Conservation (phyloP, 1,140 invertebrate species). For the Drosophila asahinai region DNA sequence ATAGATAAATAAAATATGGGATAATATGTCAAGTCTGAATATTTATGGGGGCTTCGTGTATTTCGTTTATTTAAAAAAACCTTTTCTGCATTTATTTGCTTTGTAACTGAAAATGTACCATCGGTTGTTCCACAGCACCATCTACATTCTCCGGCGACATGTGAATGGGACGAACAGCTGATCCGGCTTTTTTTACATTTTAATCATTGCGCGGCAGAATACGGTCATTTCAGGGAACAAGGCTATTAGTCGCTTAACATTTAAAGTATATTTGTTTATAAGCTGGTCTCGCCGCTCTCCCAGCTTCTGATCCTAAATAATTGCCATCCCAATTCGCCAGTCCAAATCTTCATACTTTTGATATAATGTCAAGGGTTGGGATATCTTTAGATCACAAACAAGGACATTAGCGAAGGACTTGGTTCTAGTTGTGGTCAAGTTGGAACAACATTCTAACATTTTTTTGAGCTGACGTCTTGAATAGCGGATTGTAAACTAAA, state of each 20-base stretch:
- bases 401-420: slow-evolving; percentile 82
- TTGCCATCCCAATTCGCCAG: neutral
- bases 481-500: slow-evolving; percentile 5
- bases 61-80: neutral
- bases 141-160: no score
- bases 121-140: no score
- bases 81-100: neutral
- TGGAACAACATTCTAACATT: slow-evolving; percentile 8
- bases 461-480: neutral
- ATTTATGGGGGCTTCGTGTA: neutral
- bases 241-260: neutral
- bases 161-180: no score
- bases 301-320: neutral
- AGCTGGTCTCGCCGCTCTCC: neutral
- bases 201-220: no score
- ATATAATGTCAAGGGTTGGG: neutral
- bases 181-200: no score
- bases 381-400: slow-evolving; percentile 88
- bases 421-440: neutral
- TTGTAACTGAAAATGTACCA: no score
- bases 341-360: neutral
- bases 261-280: neutral
- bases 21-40: no score
- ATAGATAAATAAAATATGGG: neutral
- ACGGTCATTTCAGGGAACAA: no score